Evolutionary conservation across 1,140 invertebrate genomes (phyloP).

Genomic region (Oncopodura yosiiana): DNA sequence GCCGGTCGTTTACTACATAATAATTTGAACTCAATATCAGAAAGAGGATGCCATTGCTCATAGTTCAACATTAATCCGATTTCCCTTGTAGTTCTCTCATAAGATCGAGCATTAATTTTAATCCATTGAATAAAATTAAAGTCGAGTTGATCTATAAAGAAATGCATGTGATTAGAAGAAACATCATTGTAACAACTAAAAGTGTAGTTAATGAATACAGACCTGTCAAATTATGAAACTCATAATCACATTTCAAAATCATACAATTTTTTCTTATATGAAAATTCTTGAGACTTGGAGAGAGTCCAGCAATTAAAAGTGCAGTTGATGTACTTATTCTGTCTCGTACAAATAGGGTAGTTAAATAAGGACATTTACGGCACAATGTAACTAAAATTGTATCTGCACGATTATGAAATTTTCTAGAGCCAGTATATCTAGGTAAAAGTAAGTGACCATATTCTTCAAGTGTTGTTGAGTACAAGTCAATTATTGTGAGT

Average conservation of each 20-base stretch:
- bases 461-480: conserved; percentile 46
- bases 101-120: conserved; percentile 45
- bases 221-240: conserved; percentile 52
- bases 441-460: conserved; percentile 57
- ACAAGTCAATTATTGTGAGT: conserved; percentile 49
- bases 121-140: conserved; percentile 28
- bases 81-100: conserved; percentile 55
- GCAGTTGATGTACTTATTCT: conserved; percentile 68
- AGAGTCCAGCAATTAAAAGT: conserved; percentile 57
- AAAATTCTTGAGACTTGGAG: conserved; percentile 53
- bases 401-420: conserved; percentile 57
- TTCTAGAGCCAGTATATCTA: conserved; percentile 47
- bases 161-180: no score
- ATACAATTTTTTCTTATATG: conserved; percentile 62
- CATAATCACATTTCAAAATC: conserved; percentile 56
- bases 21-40: conserved; percentile 58
- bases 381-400: conserved; percentile 50
- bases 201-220: no score
- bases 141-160: conserved; percentile 37
- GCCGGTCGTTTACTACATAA: conserved; percentile 7
- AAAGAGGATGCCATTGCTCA: conserved; percentile 58
- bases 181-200: conserved; percentile 59
- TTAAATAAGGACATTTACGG: conserved; percentile 51
- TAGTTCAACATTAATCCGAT: conserved; percentile 57
- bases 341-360: conserved; percentile 62